Percentiles rank a stretch among this genome's conserved stretches.
Evolutionary conservation across 23 tunicate species (phyloP).

Genomic region (Pegea sp.): DNA sequence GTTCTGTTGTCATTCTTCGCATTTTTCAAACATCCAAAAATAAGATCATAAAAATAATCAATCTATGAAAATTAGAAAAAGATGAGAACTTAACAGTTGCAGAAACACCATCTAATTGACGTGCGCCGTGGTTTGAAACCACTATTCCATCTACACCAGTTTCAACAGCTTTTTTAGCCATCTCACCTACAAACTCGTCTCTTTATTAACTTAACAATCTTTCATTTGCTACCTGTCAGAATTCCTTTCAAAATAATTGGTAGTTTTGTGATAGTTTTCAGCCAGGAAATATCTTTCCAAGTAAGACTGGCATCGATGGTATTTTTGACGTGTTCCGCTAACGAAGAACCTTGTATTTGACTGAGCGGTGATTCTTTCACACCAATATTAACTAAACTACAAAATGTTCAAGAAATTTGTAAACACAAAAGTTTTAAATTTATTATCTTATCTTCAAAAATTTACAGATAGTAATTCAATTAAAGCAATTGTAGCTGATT

Average conservation of each 20-base stretch:
- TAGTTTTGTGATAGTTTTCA: constrained; percentile 36
- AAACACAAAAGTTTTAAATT: too few relatives aligned
- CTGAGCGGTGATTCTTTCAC: not conserved
- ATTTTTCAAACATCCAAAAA: too few relatives aligned
- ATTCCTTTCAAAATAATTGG: constrained; percentile 66
- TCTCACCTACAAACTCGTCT: constrained; percentile 15
- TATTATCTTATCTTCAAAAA: not conserved
- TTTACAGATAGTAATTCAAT: not conserved
- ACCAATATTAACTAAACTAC: not conserved
- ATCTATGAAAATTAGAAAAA: too few relatives aligned
- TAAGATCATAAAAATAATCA: too few relatives aligned
- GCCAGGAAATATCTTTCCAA: constrained; percentile 67
- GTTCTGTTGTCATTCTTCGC: too few relatives aligned
- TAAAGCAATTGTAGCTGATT: not conserved
- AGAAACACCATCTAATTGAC: constrained; percentile 34
- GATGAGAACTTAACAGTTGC: constrained; percentile 10
- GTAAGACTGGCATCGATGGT: constrained; percentile 31
- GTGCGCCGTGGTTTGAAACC: constrained; percentile 55
- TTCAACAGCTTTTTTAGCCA: constrained; percentile 29
- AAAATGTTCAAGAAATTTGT: not conserved
- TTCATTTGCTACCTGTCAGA: constrained; percentile 17
- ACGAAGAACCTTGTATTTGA: constrained; percentile 9
- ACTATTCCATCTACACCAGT: constrained; percentile 26
- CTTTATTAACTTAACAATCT: not conserved
- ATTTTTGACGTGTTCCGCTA: constrained; percentile 16